A percentile compares a stretch with the other conserved stretches of the same genome.
These are phyloP conservation scores for Zygothrica quintamaculata DNA, from an alignment of 2,888 invertebrate genomes.

Conservation along the genomic window DNA sequence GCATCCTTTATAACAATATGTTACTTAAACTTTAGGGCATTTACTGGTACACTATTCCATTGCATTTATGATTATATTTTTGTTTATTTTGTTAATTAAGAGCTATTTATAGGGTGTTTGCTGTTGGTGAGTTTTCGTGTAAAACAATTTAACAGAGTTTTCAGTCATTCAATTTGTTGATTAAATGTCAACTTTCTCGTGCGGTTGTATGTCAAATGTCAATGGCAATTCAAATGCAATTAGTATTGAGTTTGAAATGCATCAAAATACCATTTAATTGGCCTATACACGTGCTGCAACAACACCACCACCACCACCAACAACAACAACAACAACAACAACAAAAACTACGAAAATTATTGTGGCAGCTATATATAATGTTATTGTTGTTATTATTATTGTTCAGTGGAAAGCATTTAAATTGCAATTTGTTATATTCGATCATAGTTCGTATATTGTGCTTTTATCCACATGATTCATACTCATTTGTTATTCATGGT, in stretches of 20 bases:
- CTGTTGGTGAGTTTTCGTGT: neutral
- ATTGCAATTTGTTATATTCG: slow-evolving; percentile 51
- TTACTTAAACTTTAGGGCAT: too few species aligned
- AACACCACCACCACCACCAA: slow-evolving; percentile 4
- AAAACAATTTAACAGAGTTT: slow-evolving; percentile 28
- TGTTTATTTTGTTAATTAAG: neutral
- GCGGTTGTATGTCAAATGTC: slow-evolving; percentile 47
- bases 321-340: slow-evolving; percentile 7
- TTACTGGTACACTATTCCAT: too few species aligned
- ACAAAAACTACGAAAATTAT: slow-evolving; percentile 1
- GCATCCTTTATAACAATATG: too few species aligned
- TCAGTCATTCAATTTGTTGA: slow-evolving; percentile 37
- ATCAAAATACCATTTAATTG: slow-evolving; percentile 39
- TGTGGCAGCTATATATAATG: slow-evolving; percentile 1
- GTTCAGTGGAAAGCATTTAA: slow-evolving; percentile 32
- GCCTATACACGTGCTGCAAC: slow-evolving; percentile 22
- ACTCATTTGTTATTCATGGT: slow-evolving; percentile 54
- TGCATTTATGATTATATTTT: neutral
- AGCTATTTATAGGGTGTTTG: neutral
- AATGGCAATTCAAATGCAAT: slow-evolving; percentile 48
- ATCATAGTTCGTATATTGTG: slow-evolving; percentile 14
- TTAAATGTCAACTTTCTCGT: slow-evolving; percentile 46
- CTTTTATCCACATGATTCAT: slow-evolving; percentile 61
- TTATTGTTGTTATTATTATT: slow-evolving; percentile 28
- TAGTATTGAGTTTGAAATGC: slow-evolving; percentile 30